Evolutionary conservation across 2,888 invertebrate species (phyloP).

Genomic region (Chironomus riparius): DNA sequence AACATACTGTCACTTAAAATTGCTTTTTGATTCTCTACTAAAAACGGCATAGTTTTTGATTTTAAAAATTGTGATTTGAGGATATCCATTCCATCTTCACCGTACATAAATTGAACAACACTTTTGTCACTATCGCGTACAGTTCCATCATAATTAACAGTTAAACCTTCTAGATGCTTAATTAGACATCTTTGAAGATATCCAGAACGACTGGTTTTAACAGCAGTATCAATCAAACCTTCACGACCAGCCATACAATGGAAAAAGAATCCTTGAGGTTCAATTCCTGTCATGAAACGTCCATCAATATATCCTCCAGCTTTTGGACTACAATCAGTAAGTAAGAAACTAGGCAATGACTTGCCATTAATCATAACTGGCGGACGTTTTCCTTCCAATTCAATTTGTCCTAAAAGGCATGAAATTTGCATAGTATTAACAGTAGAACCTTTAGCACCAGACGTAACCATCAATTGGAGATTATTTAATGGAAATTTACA

Average conservation of each 20-base stretch:
- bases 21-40: slow-evolving; percentile 68
- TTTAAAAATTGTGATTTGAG: slow-evolving; percentile 76
- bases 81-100: slow-evolving; percentile 90
- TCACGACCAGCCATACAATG: slow-evolving; percentile 99
- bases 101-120: slow-evolving; percentile 87
- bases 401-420: slow-evolving; percentile 94
- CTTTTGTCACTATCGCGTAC: slow-evolving; percentile 91
- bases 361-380: slow-evolving; percentile 91
- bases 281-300: slow-evolving; percentile 96
- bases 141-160: slow-evolving; percentile 85
- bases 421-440: slow-evolving; percentile 99
- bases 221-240: slow-evolving; percentile 98
- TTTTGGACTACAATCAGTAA: slow-evolving; percentile 78
- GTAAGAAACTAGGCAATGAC: slow-evolving; percentile 82
- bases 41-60: slow-evolving; percentile 63
- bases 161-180: slow-evolving; percentile 95
- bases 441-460: slow-evolving; percentile 97
- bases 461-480: slow-evolving; percentile 96
- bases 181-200: slow-evolving; percentile 95
- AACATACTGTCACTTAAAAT: slow-evolving; percentile 52
- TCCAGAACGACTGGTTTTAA: slow-evolving; percentile 97
- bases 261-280: slow-evolving; percentile 96
- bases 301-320: slow-evolving; percentile 96
- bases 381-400: slow-evolving; percentile 94
- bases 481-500: slow-evolving; percentile 89